Conservation (phyloP, 2,113 vertebrate genomes). For the human region GRCh38 chrX:3461501-3462000, state of each 20-base stretch:
- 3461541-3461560: rapidly evolving
- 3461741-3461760: background rate
- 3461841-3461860: background rate
- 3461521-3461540: background rate
- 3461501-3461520: background rate
- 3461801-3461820: background rate
- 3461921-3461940: rapidly evolving
- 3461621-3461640: rapidly evolving
- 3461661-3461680: background rate
- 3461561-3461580: rapidly evolving
- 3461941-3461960: background rate
- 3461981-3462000: rapidly evolving
- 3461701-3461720: rapidly evolving
- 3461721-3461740: rapidly evolving
- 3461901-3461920: rapidly evolving
- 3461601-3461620: background rate
- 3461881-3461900: background rate
- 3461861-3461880: rapidly evolving
- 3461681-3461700: background rate
- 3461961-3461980: background rate
- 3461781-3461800: rapidly evolving
- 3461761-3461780: background rate
- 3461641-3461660: rapidly evolving
- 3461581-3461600: background rate
- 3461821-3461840: rapidly evolving